Conservation (phyloP, 2,797 vertebrate genomes). For the Carapus acus region DNA sequence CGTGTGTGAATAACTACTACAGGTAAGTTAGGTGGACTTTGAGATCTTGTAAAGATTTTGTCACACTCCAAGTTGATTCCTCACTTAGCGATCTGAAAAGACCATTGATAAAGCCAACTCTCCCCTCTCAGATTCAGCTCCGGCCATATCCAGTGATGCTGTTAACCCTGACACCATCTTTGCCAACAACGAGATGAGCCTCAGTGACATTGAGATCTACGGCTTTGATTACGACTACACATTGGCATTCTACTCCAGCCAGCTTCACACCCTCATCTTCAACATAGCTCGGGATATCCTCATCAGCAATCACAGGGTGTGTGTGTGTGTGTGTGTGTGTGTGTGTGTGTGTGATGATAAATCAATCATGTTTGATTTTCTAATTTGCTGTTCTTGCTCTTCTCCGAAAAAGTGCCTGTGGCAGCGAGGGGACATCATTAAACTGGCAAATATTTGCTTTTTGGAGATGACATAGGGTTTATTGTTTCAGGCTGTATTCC, state of each 20-base stretch:
- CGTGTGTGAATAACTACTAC: no score
- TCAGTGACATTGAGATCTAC: slow-evolving; percentile 92
- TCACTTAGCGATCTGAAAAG: no score
- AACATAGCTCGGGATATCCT: slow-evolving; percentile 93
- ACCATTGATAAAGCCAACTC: background rate
- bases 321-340: slow-evolving; percentile 1
- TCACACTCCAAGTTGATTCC: no score
- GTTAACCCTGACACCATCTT: slow-evolving; percentile 93
- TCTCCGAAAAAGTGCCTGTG: no score
- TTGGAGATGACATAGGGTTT: no score
- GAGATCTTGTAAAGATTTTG: no score
- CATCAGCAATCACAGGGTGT: slow-evolving; percentile 88
- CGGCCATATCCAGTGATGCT: slow-evolving; percentile 77
- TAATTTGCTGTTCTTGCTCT: no score
- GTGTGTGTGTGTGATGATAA: no score
- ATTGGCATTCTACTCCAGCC: slow-evolving; percentile 91
- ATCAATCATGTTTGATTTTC: background rate
- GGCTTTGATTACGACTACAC: slow-evolving; percentile 99
- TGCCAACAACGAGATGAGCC: slow-evolving; percentile 96
- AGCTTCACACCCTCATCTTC: slow-evolving; percentile 94
- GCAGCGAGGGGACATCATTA: no score
- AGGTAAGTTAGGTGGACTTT: no score
- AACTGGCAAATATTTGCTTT: no score
- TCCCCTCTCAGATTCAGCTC: slow-evolving; percentile 72
- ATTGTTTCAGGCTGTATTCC: no score